phyloP scores from a whole-genome alignment of 2,888 invertebrate genomes.

The Pogonocherus hispidulus region DNA sequence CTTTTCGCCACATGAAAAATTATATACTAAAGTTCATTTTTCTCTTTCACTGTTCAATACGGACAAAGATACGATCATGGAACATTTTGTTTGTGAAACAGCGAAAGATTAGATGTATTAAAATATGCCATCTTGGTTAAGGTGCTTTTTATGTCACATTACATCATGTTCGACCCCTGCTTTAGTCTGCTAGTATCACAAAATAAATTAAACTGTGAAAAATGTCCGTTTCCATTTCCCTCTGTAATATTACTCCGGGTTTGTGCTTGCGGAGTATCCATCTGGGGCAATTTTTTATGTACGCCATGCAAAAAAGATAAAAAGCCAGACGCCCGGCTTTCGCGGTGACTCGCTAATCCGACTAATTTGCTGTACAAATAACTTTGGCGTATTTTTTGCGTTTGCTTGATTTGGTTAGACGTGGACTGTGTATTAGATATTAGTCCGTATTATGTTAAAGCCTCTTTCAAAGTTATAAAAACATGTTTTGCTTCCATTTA shows the following conservation, averaged over 20 bases:
- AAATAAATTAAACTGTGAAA: conserved; percentile 11
- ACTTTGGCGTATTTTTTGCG: background rate
- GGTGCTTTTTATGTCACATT: background rate
- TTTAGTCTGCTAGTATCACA: background rate
- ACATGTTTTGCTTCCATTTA: background rate
- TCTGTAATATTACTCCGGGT: background rate
- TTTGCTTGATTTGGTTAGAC: background rate
- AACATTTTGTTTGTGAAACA: too few species aligned
- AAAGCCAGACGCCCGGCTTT: background rate
- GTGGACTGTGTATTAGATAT: background rate
- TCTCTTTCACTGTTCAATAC: too few species aligned
- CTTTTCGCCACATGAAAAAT: too few species aligned
- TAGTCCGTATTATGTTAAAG: background rate
- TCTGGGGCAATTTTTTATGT: conserved; percentile 6
- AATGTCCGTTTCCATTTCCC: conserved; percentile 12
- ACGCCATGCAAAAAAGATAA: background rate
- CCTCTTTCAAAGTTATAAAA: background rate
- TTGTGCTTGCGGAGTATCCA: background rate
- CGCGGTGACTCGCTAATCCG: background rate
- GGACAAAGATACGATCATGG: too few species aligned
- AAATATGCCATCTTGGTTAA: too few species aligned
- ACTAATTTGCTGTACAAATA: background rate
- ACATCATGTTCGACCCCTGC: background rate
- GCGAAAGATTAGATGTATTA: too few species aligned
- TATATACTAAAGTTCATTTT: too few species aligned